phyloP scores from a whole-genome alignment of 2,797 vertebrate genomes.

The Carapus acus region DNA sequence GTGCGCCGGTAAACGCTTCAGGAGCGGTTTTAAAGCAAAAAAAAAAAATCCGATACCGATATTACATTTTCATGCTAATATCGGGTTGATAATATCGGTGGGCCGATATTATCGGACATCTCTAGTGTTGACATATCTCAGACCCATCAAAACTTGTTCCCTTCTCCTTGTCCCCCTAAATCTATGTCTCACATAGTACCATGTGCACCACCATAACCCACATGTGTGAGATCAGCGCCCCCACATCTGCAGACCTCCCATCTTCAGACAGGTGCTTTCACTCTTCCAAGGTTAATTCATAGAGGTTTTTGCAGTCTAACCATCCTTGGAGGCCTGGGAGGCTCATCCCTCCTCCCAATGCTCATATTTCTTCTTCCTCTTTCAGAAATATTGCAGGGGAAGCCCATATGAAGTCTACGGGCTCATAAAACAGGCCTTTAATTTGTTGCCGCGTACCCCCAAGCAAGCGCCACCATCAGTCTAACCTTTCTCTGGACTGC shows the following conservation, averaged over 20 bases:
- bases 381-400: constrained; percentile 43
- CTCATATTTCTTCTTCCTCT: constrained; percentile 21
- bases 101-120: too few species aligned
- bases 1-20: too few species aligned
- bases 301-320: constrained; percentile 21
- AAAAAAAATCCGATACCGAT: too few species aligned
- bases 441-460: constrained; percentile 52
- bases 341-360: constrained; percentile 31
- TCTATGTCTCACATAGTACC: not conserved
- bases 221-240: constrained; percentile 36
- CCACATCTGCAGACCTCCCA: constrained; percentile 48
- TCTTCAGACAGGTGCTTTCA: constrained; percentile 48
- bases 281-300: constrained; percentile 36
- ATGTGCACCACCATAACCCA: constrained; percentile 35
- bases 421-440: constrained; percentile 64
- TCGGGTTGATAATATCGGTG: too few species aligned
- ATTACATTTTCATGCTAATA: too few species aligned
- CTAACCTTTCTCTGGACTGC: constrained; percentile 35
- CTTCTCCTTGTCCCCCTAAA: constrained; percentile 17
- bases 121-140: constrained; percentile 9
- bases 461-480: constrained; percentile 39
- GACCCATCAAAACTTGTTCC: constrained; percentile 28
- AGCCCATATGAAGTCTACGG: constrained; percentile 52
- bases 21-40: too few species aligned
- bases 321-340: constrained; percentile 32